phyloP scores from a whole-genome alignment of 23 tunicate genomes.

The Corella eumyota region DNA sequence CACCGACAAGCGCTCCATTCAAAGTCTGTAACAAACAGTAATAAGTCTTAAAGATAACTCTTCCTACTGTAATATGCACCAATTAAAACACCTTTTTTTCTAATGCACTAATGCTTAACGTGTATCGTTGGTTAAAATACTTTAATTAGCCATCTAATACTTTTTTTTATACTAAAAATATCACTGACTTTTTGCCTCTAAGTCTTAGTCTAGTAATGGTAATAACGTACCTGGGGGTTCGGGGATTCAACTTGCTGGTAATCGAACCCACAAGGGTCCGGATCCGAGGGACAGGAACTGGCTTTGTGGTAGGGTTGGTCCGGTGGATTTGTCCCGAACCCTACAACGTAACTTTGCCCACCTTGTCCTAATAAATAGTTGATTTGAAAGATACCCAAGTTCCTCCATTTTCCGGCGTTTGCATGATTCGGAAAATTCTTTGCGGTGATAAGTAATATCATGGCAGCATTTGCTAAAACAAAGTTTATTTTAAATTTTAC shows the following conservation, averaged over 20 bases:
- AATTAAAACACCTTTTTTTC: too few relatives aligned
- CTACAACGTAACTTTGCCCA: slow-evolving; percentile 67
- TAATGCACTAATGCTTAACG: too few relatives aligned
- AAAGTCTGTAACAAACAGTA: slow-evolving; percentile 26
- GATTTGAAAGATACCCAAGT: slow-evolving; percentile 49
- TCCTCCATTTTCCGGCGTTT: slow-evolving; percentile 29
- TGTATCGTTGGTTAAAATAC: too few relatives aligned
- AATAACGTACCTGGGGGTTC: slow-evolving; percentile 63
- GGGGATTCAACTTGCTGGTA: slow-evolving; percentile 30
- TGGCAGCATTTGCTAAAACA: slow-evolving; percentile 70
- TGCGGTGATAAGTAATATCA: slow-evolving; percentile 43
- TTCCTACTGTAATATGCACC: too few relatives aligned
- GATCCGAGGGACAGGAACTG: slow-evolving; percentile 60
- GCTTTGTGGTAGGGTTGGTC: slow-evolving; percentile 82
- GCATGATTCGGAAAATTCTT: slow-evolving; percentile 39
- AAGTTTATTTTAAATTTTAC: background rate
- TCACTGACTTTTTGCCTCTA: too few relatives aligned
- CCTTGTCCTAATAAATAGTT: slow-evolving; percentile 45
- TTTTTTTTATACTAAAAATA: too few relatives aligned
- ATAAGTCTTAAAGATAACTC: too few relatives aligned
- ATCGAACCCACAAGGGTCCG: slow-evolving; percentile 39
- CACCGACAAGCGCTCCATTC: slow-evolving; percentile 82
- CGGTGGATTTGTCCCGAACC: slow-evolving; percentile 58
- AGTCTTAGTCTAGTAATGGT: too few relatives aligned
- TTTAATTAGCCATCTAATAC: too few relatives aligned